Conservation (phyloP, 2,113 vertebrate species). For the Phainopepla nitens region DNA sequence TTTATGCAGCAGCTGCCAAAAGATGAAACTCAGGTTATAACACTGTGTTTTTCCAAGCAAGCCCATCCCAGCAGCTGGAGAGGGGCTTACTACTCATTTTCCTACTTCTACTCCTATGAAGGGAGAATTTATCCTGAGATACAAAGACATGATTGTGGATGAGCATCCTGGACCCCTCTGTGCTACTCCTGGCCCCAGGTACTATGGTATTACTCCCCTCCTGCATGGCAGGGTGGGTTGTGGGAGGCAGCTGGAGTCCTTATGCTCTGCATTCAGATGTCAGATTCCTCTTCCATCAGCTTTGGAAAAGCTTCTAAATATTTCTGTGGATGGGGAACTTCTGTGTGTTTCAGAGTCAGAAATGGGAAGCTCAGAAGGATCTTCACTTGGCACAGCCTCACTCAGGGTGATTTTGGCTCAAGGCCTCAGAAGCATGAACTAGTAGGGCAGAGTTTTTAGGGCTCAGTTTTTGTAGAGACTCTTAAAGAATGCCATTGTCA, state of each 20-base stretch:
- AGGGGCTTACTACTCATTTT: neutral
- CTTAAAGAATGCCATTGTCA: neutral
- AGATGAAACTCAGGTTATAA: neutral
- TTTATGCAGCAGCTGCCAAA: neutral
- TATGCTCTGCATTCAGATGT: neutral
- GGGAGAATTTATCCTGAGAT: neutral
- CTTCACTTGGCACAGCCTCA: neutral
- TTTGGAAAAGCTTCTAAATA: neutral
- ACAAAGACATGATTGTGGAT: neutral
- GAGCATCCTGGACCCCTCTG: no score
- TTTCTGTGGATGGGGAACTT: neutral
- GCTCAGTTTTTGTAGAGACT: neutral
- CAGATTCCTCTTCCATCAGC: neutral
- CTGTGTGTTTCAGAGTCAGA: neutral
- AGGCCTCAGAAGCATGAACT: neutral
- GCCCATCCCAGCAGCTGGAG: neutral
- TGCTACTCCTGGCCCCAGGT: neutral
- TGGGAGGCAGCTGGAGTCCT: neutral
- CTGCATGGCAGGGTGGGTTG: rapidly evolving
- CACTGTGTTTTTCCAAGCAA: neutral
- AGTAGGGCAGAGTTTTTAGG: neutral
- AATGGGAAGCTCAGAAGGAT: neutral
- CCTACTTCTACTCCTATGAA: neutral
- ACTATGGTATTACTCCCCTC: neutral
- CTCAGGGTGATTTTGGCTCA: neutral